Conservation (phyloP, 1,140 invertebrate genomes). For the Dufourea novaeangliae region DNA sequence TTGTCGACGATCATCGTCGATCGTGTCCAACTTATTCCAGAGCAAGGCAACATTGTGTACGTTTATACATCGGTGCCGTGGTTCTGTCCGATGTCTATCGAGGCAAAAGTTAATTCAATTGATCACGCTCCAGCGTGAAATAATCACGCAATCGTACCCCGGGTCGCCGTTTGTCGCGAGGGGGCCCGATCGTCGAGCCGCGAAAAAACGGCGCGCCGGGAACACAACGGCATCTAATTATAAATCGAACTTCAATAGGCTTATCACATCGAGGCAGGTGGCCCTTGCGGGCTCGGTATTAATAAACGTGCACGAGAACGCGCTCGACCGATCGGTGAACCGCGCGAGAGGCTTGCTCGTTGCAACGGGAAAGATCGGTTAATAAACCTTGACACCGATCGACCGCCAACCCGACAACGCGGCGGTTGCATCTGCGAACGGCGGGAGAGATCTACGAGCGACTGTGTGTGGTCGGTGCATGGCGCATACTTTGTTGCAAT, state of each 20-base stretch:
- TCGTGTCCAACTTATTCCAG: slow-evolving; percentile 1
- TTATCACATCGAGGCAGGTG: slow-evolving; percentile 27
- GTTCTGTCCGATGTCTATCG: not conserved
- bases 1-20: not conserved
- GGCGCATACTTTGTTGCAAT: not conserved
- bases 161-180: not conserved
- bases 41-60: not conserved
- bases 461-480: not conserved
- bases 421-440: slow-evolving; percentile 25
- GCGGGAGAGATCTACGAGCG: not conserved
- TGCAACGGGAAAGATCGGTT: slow-evolving; percentile 22
- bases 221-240: slow-evolving; percentile 32
- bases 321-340: slow-evolving; percentile 22
- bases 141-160: not conserved
- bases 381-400: slow-evolving; percentile 33
- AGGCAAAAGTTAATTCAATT: slow-evolving; percentile 22
- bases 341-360: slow-evolving; percentile 4
- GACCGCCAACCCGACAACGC: slow-evolving; percentile 4
- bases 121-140: not conserved
- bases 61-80: not conserved
- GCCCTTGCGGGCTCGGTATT: slow-evolving; percentile 26
- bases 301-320: slow-evolving; percentile 18
- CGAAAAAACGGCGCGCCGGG: not conserved
- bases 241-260: slow-evolving; percentile 25
- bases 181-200: slow-evolving; percentile 10